Evolutionary conservation across 2,113 vertebrate genomes (phyloP), one percentile per base, ranked within the genome.

Genomic region (Chamaetylas fuelleborni): DNA sequence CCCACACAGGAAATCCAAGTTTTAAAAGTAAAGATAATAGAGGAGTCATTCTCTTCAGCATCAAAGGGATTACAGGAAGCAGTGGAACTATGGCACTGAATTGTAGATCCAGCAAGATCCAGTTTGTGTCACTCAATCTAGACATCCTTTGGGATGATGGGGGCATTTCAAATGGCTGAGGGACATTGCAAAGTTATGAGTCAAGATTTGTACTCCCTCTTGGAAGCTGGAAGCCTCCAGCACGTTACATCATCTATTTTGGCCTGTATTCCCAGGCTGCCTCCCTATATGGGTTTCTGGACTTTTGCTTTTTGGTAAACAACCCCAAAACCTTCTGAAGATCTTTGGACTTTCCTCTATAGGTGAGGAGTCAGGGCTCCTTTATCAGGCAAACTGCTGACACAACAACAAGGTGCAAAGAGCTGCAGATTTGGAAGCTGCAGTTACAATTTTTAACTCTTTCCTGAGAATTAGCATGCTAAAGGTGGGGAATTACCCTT

Each of bases 1-100:
- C 26, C 56, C 58, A 47, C 47, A 67, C 60, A 93, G 92, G 94
- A 96, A 96, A 94, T 95, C 43, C 94, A 95, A 82, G 91, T 71
- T 90, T 94, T 84, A 90, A 65, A 73, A 81, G 80, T 91, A 92
- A 81, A 88, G 76, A 86, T 88, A 92, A 96, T 78, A 94, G 76
- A 74, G 80, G 88, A 88, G 80, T 66, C 1, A 4, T 88, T 95
- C 79, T 74, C 76, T 96, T 86, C 56, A 88, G 76, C 64, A 83
- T 88, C 88, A 81, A 85, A 88, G 71, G 58, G 82, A 62, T n/a
- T 70, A 74, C 47, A 77, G 88, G 86, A 94, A 92, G 67, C 88
- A 88, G 36, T n/a, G 67, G 45, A 90, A 58, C 82, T 86, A 65
- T 43, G 64, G 91, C 60, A 47, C 22, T 81, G 91, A 97, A 62